phyloP scores from a whole-genome alignment of 2,888 invertebrate genomes.

The Diplolepis rosae region DNA sequence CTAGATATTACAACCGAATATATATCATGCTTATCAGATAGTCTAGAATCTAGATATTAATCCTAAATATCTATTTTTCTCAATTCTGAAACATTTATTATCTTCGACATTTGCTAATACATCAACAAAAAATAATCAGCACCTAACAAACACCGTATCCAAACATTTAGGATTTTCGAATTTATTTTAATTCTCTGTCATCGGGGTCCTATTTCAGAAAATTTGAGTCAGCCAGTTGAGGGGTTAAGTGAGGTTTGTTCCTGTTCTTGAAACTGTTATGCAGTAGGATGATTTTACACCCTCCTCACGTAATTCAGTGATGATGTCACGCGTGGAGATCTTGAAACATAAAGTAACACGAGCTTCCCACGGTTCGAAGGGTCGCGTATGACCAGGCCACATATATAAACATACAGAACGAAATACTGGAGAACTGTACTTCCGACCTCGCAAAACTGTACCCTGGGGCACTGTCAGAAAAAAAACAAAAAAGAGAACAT shows the following conservation, averaged over 20 bases:
- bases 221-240: constrained; percentile 8
- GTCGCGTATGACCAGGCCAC: constrained; percentile 50
- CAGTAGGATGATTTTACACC: constrained; percentile 53
- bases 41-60: too few relatives aligned
- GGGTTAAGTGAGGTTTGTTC: constrained; percentile 17
- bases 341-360: constrained; percentile 69
- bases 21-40: too few relatives aligned
- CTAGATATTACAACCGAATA: too few relatives aligned
- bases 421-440: constrained; percentile 42
- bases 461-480: constrained; percentile 42
- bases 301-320: constrained; percentile 72
- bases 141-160: too few relatives aligned
- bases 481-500: constrained; percentile 25
- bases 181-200: too few relatives aligned
- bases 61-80: too few relatives aligned
- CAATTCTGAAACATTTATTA: too few relatives aligned
- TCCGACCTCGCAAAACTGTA: constrained; percentile 52
- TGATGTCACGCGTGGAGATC: constrained; percentile 72
- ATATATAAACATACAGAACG: constrained; percentile 57
- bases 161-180: too few relatives aligned
- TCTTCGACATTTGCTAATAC: too few relatives aligned
- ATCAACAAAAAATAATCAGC: too few relatives aligned
- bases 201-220: background rate
- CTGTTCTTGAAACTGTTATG: background rate
- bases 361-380: constrained; percentile 49